Evolutionary conservation across 2,797 vertebrate genomes (phyloP).

Genomic region (Cuniculus paca): DNA sequence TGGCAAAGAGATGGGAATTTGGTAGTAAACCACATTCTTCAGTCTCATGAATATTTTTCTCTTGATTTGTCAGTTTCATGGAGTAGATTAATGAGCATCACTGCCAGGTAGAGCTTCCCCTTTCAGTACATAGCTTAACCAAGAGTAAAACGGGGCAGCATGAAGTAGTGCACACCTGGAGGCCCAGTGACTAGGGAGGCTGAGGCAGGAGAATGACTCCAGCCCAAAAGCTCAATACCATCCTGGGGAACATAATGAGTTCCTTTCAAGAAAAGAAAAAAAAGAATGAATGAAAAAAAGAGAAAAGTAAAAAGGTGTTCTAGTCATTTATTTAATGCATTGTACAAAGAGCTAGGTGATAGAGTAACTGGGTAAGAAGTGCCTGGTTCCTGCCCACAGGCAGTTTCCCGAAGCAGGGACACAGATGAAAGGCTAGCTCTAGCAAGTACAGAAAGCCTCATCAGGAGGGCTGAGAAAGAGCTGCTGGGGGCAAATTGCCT

Average conservation of each 20-base stretch:
- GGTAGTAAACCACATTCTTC: background rate
- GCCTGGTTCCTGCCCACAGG: rapidly evolving
- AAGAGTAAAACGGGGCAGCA: background rate
- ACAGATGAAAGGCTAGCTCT: background rate
- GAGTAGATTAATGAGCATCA: background rate
- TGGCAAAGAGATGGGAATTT: background rate
- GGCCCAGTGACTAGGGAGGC: background rate
- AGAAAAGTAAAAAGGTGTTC: background rate
- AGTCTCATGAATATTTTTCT: background rate
- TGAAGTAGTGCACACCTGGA: rapidly evolving
- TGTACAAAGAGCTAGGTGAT: background rate
- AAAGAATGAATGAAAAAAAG: background rate
- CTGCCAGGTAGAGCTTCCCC: background rate
- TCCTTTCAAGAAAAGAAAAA: background rate
- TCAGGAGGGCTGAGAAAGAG: too few relatives aligned
- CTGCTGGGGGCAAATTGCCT: background rate
- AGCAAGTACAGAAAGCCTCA: background rate
- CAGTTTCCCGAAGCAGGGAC: background rate
- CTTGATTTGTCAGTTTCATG: background rate
- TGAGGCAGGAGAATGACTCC: background rate
- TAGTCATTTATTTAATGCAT: background rate
- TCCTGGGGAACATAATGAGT: background rate
- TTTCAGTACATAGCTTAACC: background rate
- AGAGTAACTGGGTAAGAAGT: background rate
- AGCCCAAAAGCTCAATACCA: background rate